These are phyloP conservation scores for Sula dactylatra DNA, from an alignment of 2,113 vertebrate species.

Conservation along the genomic window DNA sequence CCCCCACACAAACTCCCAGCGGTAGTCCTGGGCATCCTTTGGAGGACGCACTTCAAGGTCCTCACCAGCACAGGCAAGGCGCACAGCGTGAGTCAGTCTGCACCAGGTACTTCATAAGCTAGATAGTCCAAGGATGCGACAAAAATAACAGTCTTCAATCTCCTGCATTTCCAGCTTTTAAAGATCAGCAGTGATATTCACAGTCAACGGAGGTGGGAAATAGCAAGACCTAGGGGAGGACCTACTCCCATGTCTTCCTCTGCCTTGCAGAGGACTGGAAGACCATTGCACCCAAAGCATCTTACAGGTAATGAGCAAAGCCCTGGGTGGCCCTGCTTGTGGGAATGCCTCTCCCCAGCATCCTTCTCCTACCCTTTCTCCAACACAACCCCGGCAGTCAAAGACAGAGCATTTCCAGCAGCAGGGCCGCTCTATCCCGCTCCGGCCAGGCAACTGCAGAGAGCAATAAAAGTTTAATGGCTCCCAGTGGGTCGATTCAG, in stretches of 20 bases:
- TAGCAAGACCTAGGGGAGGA: neutral
- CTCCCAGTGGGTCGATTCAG: constrained; percentile 80
- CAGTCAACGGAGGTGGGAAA: neutral
- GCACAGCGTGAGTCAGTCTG: neutral
- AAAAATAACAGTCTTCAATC: neutral
- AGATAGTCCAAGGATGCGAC: neutral
- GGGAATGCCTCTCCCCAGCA: neutral
- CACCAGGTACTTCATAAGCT: neutral
- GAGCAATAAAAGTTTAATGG: constrained; percentile 84
- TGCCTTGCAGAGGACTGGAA: neutral
- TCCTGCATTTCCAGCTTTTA: neutral
- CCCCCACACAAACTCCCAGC: accelerated
- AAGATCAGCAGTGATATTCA: neutral
- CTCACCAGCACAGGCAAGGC: neutral
- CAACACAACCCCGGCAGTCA: neutral
- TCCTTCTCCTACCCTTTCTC: neutral
- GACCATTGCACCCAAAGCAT: neutral
- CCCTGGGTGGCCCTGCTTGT: neutral
- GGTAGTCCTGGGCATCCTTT: neutral
- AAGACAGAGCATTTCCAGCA: constrained; percentile 55
- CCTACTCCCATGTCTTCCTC: neutral
- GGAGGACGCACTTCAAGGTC: neutral
- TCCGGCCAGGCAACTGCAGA: constrained; percentile 76
- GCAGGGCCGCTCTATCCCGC: constrained; percentile 60
- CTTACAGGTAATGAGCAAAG: neutral